phyloP scores from a whole-genome alignment of 2,113 vertebrate species.

The Ovis aries region ARS-UI_Ramb_v3.0 NC_056071.1:11244001-11244500 shows the following conservation, averaged over 20 bases:
- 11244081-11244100: not conserved
- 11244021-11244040: not conserved
- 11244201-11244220: not conserved
- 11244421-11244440: not conserved
- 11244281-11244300: not conserved
- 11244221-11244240: not conserved
- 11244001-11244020: not conserved
- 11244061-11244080: not conserved
- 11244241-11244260: not conserved
- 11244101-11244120: not conserved
- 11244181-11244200: not conserved
- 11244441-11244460: not conserved
- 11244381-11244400: not conserved
- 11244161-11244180: not conserved
- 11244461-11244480: not conserved
- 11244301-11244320: not conserved
- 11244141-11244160: not conserved
- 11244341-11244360: not conserved
- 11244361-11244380: not conserved
- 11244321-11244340: not conserved
- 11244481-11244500: not conserved
- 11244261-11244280: not conserved
- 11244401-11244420: not conserved
- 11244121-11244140: not conserved
- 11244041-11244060: not conserved